Evolutionary conservation across 2,797 vertebrate genomes (phyloP), one percentile per base, ranked within the genome.

Genomic region (Crypturellus tataupa): DNA sequence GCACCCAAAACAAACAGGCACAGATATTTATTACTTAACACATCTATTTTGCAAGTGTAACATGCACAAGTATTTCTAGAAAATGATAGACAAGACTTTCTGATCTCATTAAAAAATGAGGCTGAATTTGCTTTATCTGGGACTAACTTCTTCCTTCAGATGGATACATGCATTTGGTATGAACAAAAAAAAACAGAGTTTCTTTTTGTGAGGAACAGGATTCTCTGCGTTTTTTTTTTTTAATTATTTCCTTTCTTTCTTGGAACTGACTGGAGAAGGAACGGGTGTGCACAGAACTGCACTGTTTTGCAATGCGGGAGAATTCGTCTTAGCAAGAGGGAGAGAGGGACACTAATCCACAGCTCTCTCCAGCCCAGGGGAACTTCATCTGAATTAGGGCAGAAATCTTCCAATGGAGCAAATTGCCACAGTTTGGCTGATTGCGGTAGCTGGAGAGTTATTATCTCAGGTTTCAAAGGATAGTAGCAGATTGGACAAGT

Each of bases 301-400:
- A 59, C 7, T 18, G 25, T 81, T 84, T 80, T 72, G 4, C 20
- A 83, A 6, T 0, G 0, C n/a, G 10, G 62, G 2, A 89, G 8
- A 77, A 53, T 72, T 65, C 62, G 20, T 68, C 37, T 77, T 39
- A 80, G 23, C 21, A 56, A 62, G 29, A 64, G 15, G 8, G 27
- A 11, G 27, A 71, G 12, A 44, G 11, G 35, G 7, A 71, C 9
- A 49, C 7, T 12, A 15, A 68, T 39, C 14, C 58, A 78, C 27
- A 62, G 10, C 10, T 35, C 33, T 42, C 12, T 77, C 33, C 60
- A 80, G 20, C 40, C 31, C 27, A 58, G 5, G 14, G 23, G 29
- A 75, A 77, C 60, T 68, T 2, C 67, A 13, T 12, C 58, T 89
- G 29, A 85, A 42, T 6, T 60, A 10, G 10, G 88, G 11, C 12